phyloP scores from a whole-genome alignment of 2,888 invertebrate species.

The Hypercompe scribonia region DNA sequence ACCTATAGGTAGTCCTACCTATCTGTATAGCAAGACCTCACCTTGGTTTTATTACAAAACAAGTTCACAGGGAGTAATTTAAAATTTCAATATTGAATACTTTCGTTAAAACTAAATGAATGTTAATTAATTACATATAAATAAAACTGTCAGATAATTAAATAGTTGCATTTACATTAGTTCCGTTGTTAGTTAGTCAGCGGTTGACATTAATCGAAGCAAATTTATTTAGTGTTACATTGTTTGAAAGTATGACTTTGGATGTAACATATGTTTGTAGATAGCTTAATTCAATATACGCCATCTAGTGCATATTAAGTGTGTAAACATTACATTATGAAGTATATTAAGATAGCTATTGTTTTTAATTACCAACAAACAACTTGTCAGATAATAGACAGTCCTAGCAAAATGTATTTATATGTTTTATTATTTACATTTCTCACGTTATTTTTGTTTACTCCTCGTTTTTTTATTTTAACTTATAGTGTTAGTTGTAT shows the following conservation, averaged over 20 bases:
- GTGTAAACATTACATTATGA: no score
- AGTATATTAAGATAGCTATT: neutral
- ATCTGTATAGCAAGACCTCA: neutral
- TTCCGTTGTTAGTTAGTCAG: conserved; percentile 8
- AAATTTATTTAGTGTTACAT: neutral
- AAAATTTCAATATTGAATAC: conserved; percentile 60
- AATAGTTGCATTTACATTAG: conserved; percentile 40
- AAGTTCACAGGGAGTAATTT: conserved; percentile 69
- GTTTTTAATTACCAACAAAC: neutral
- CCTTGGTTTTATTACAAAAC: conserved; percentile 67
- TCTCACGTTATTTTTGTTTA: no score
- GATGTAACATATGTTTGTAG: neutral
- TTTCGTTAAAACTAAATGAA: neutral
- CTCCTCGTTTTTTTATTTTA: no score
- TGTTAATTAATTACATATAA: neutral
- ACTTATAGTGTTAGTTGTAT: no score
- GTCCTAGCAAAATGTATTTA: no score
- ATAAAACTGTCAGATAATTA: neutral
- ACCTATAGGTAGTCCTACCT: no score
- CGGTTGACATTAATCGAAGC: neutral
- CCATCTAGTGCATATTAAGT: no score
- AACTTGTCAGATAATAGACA: no score
- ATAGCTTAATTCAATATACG: no score
- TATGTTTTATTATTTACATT: no score
- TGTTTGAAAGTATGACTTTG: neutral